Conservation (phyloP, 2,797 vertebrate genomes). For the Tiaroga cobitis region DNA sequence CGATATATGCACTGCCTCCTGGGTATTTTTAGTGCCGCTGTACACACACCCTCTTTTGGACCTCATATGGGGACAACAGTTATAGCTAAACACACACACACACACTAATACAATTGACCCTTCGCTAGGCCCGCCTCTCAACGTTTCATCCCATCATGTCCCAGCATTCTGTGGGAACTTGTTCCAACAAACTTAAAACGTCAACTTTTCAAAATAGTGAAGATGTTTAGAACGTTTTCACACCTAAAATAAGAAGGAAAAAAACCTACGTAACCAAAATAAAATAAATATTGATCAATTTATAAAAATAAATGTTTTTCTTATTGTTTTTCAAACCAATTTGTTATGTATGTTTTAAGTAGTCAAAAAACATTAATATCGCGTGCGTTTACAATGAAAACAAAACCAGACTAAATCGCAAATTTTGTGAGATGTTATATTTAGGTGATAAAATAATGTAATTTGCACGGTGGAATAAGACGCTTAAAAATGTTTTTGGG, state of each 20-base stretch:
- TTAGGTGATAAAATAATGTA: background rate
- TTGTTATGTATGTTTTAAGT: background rate
- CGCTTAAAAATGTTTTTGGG: too few relatives aligned
- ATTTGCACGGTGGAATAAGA: background rate
- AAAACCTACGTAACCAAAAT: background rate
- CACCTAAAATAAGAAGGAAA: too few relatives aligned
- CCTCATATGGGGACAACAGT: conserved; percentile 62
- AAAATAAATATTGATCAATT: background rate
- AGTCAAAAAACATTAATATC: background rate
- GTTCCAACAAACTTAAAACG: background rate
- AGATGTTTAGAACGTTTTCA: fast-evolving
- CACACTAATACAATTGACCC: background rate
- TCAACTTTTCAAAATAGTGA: too few relatives aligned
- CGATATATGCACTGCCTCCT: conserved; percentile 53
- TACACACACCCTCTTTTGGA: conserved; percentile 54
- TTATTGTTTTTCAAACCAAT: too few relatives aligned
- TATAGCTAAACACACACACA: conserved; percentile 12
- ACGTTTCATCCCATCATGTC: background rate
- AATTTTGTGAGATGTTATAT: background rate
- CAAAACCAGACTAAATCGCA: background rate
- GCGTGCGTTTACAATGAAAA: background rate
- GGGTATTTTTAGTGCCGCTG: conserved; percentile 66
- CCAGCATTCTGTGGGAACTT: background rate
- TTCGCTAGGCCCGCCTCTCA: background rate
- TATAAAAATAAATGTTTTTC: background rate